Percentiles rank a stretch among this genome's conserved stretches.
Conservation (phyloP, 2,888 invertebrate species). For the Neoaliturus tenellus region DNA sequence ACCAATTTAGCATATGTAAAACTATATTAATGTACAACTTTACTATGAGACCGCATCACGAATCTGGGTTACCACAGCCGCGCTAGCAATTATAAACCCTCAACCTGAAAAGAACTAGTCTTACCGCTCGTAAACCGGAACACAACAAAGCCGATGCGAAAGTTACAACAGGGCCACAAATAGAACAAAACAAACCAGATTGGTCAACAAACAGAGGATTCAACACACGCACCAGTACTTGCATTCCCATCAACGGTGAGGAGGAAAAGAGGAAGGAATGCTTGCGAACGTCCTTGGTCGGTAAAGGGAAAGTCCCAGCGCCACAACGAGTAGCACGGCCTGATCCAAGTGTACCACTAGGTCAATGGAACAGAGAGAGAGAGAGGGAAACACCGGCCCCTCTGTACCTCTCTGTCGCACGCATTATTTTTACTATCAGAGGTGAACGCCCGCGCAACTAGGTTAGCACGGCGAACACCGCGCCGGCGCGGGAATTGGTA, state of each 20-base stretch:
- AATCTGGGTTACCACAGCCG: too few relatives aligned
- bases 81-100: neutral
- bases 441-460: slow-evolving; percentile 31
- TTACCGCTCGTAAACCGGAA: neutral
- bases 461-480: slow-evolving; percentile 23
- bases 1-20: too few relatives aligned
- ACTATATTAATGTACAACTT: too few relatives aligned
- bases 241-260: neutral
- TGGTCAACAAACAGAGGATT: slow-evolving; percentile 1
- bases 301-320: slow-evolving; percentile 33
- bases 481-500: slow-evolving; percentile 8
- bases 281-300: neutral
- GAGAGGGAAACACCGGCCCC: neutral
- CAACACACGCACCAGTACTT: slow-evolving; percentile 2
- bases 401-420: slow-evolving; percentile 8
- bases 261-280: neutral
- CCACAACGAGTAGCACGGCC: slow-evolving; percentile 25
- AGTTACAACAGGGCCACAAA: neutral
- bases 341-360: slow-evolving; percentile 14
- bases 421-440: slow-evolving; percentile 46
- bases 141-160: neutral
- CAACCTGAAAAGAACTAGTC: neutral
- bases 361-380: slow-evolving; percentile 22
- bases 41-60: too few relatives aligned
- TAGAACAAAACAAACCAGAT: slow-evolving; percentile 32